phyloP scores from a whole-genome alignment of 2,888 invertebrate genomes.

The Plebejus argus region DNA sequence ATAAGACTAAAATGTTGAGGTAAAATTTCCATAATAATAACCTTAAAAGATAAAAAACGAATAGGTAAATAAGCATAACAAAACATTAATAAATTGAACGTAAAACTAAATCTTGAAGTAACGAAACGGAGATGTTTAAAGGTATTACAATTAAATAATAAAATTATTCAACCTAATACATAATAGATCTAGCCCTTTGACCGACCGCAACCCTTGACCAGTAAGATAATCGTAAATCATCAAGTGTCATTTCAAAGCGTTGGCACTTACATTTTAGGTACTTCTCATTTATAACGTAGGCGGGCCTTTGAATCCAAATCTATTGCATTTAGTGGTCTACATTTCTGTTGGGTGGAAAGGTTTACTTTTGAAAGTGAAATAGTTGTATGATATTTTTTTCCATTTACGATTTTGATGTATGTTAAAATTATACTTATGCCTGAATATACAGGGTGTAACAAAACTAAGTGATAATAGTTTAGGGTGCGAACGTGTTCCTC shows the following conservation, averaged over 20 bases:
- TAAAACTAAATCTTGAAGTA: not conserved
- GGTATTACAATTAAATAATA: not conserved
- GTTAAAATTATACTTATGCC: too few species aligned
- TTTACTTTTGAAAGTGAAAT: not conserved
- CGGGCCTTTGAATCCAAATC: not conserved
- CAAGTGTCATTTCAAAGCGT: constrained; percentile 30
- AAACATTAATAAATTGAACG: too few species aligned
- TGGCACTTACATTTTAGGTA: constrained; percentile 27
- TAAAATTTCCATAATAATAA: too few species aligned
- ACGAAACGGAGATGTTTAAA: not conserved
- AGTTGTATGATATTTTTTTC: not conserved
- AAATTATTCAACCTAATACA: constrained; percentile 2
- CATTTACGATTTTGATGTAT: not conserved
- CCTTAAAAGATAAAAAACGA: too few species aligned
- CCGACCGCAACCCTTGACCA: constrained; percentile 18
- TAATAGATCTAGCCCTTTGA: constrained; percentile 7
- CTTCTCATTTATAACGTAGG: constrained; percentile 18
- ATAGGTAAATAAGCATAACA: too few species aligned
- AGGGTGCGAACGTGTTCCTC: too few species aligned
- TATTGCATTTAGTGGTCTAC: not conserved
- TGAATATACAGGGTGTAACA: too few species aligned
- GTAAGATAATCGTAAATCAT: constrained; percentile 23
- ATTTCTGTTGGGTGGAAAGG: not conserved
- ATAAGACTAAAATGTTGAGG: too few species aligned
- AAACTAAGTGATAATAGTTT: too few species aligned